Percentiles rank a stretch among this genome's conserved stretches.
phyloP scores from a whole-genome alignment of 2,113 vertebrate species.

The Antigone vipio region DNA sequence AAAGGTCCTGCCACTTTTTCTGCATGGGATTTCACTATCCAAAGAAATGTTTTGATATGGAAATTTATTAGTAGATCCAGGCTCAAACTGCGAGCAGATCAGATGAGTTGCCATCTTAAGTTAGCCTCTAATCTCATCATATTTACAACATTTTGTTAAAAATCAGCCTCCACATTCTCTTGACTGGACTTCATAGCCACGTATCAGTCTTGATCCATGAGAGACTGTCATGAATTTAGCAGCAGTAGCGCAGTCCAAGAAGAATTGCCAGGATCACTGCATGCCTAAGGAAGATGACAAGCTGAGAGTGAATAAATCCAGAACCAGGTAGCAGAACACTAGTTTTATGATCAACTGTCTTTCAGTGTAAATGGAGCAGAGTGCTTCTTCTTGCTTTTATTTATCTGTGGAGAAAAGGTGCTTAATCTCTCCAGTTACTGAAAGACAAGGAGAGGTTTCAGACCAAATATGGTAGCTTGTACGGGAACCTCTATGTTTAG shows the following conservation, averaged over 20 bases:
- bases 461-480: background rate
- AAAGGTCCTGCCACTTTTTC: background rate
- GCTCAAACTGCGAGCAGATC: background rate
- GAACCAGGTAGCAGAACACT: conserved; percentile 34
- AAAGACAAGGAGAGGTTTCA: conserved; percentile 17
- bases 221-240: background rate
- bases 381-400: background rate
- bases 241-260: background rate
- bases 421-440: conserved; percentile 31
- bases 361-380: conserved; percentile 8
- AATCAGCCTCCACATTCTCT: background rate
- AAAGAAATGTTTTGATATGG: background rate
- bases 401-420: conserved; percentile 21
- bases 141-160: background rate
- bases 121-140: background rate
- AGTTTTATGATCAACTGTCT: conserved; percentile 39
- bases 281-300: conserved; percentile 2
- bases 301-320: conserved; percentile 47
- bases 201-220: background rate
- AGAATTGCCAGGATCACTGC: background rate
- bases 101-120: background rate
- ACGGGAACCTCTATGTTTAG: background rate
- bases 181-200: background rate
- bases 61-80: background rate
- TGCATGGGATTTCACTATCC: background rate